These are phyloP conservation scores for Lottia scabra DNA, from an alignment of 2,888 invertebrate genomes.

Conservation along the genomic window DNA sequence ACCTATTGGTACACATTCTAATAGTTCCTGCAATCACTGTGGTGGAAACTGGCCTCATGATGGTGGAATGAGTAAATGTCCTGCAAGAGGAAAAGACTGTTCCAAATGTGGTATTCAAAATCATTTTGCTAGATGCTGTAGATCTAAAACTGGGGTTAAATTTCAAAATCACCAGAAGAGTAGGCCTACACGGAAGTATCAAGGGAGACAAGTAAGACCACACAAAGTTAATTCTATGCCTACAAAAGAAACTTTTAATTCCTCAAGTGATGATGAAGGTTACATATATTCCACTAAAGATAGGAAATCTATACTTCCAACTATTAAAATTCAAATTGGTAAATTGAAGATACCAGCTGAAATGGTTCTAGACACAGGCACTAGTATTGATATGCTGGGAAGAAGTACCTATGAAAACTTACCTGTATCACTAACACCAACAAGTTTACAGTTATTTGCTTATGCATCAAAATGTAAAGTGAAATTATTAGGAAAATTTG, in stretches of 20 bases:
- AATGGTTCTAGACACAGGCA: slow-evolving; percentile 8
- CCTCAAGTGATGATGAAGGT: background rate
- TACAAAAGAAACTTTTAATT: background rate
- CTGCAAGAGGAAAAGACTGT: slow-evolving; percentile 13
- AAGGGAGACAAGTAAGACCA: background rate
- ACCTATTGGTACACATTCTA: background rate
- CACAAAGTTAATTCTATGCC: background rate
- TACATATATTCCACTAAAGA: background rate
- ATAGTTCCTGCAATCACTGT: slow-evolving; percentile 1
- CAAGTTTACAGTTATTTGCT: background rate
- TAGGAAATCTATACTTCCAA: background rate
- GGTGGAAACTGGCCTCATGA: slow-evolving; percentile 9
- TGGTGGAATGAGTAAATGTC: background rate
- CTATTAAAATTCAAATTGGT: background rate
- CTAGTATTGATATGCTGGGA: slow-evolving; percentile 14
- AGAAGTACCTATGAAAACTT: slow-evolving; percentile 6
- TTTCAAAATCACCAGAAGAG: background rate
- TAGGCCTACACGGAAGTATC: background rate
- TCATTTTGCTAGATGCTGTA: slow-evolving; percentile 15
- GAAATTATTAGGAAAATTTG: background rate
- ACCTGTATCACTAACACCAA: background rate
- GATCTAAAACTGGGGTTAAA: slow-evolving; percentile 7
- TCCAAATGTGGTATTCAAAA: background rate
- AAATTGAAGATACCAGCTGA: background rate
- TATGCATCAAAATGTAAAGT: slow-evolving; percentile 11